phyloP scores from a whole-genome alignment of 2,113 vertebrate genomes.

The Chloroceryle aenea region DNA sequence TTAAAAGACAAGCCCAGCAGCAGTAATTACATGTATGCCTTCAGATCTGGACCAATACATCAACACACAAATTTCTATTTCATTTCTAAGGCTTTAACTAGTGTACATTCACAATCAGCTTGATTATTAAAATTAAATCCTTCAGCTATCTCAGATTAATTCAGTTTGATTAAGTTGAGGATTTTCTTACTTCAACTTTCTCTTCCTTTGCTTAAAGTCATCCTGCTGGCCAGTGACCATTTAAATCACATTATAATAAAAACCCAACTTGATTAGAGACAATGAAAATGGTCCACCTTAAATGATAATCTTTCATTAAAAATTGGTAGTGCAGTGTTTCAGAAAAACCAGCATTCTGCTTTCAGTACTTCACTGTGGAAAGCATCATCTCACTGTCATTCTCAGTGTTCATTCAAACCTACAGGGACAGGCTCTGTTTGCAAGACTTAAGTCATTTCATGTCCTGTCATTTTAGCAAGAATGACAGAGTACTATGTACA shows the following conservation, averaged over 20 bases:
- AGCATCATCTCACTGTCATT: not conserved
- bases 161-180: not conserved
- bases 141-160: not conserved
- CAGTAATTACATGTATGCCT: not conserved
- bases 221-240: not conserved
- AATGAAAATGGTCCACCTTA: not conserved
- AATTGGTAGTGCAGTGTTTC: not conserved
- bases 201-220: not conserved
- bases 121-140: not conserved
- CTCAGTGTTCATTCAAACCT: not conserved
- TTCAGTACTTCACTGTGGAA: not conserved
- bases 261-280: not conserved
- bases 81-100: not conserved
- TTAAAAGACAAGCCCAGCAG: not conserved
- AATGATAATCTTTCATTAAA: not conserved
- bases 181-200: not conserved
- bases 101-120: not conserved
- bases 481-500: not conserved
- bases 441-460: not conserved
- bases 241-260: not conserved
- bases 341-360: not conserved
- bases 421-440: not conserved
- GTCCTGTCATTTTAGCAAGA: not conserved
- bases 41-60: not conserved
- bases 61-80: not conserved